Evolutionary conservation across 2,888 invertebrate species (phyloP).

Genomic region (Tanytarsus gracilentus): DNA sequence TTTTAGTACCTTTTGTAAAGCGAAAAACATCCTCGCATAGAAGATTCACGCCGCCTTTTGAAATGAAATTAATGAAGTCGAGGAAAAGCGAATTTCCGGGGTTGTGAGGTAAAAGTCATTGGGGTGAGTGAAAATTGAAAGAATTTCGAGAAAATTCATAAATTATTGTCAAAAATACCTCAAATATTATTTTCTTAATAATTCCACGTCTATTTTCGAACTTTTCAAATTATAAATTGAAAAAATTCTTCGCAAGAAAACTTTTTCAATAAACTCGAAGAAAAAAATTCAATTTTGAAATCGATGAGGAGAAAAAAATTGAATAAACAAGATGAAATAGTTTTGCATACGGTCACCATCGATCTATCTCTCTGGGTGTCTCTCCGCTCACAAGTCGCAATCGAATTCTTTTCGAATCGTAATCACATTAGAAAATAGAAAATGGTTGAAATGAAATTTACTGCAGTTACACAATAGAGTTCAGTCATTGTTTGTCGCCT

Average conservation of each 20-base stretch:
- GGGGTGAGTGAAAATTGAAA: no score
- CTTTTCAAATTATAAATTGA: background rate
- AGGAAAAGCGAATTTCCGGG: no score
- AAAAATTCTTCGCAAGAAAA: background rate
- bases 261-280: constrained; percentile 6
- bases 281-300: constrained; percentile 6
- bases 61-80: no score
- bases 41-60: no score
- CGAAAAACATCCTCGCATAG: no score
- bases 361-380: background rate
- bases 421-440: background rate
- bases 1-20: no score
- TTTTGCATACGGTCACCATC: background rate
- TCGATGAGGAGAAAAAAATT: background rate
- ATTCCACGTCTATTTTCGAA: no score
- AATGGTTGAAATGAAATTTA: background rate
- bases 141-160: no score
- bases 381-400: no score
- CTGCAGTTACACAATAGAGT: background rate
- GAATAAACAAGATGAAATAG: background rate
- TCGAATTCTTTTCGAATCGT: background rate
- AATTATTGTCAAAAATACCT: no score
- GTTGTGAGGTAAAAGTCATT: no score
- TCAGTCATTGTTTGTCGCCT: constrained; percentile 1
- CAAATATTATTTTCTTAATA: no score